phyloP scores from a whole-genome alignment of 2,888 invertebrate genomes.

The Incurvaria masculella region DNA sequence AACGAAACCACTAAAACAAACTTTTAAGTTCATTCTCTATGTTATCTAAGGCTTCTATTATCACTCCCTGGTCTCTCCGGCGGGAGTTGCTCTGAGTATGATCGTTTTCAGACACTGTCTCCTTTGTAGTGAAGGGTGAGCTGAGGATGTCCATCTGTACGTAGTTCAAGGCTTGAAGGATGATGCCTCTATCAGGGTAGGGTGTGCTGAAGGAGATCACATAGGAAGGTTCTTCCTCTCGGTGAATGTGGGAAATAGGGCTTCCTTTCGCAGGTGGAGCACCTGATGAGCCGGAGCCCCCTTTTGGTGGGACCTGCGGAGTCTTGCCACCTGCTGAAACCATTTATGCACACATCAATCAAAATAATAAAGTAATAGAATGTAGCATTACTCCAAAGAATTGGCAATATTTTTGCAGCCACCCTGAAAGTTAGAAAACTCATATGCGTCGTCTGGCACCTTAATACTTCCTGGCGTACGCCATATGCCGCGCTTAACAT shows the following conservation, averaged over 20 bases:
- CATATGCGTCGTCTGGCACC: no score
- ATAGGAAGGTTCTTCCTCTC: conserved; percentile 18
- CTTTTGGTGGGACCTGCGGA: no score
- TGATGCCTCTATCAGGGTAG: conserved; percentile 43
- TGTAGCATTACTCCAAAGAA: no score
- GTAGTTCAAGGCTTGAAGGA: conserved; percentile 46
- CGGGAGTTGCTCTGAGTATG: conserved; percentile 21
- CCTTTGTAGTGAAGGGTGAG: conserved; percentile 22
- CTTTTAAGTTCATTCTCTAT: conserved; percentile 47
- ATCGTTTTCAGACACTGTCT: conserved; percentile 15
- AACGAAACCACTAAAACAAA: conserved; percentile 45
- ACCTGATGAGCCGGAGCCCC: no score
- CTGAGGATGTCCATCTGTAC: conserved; percentile 51
- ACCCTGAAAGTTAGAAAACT: no score
- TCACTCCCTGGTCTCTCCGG: conserved; percentile 31
- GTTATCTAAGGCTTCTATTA: conserved; percentile 36
- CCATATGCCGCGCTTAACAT: no score
- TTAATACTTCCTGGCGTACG: no score
- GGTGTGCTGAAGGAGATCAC: conserved; percentile 28
- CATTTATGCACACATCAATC: no score
- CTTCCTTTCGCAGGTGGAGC: neutral
- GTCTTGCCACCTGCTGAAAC: no score
- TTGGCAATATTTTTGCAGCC: no score
- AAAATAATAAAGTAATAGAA: no score
- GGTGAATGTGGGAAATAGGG: neutral